Base-by-base conservation (phyloP, 1,140 invertebrate species). In the Atta texana region DNA sequence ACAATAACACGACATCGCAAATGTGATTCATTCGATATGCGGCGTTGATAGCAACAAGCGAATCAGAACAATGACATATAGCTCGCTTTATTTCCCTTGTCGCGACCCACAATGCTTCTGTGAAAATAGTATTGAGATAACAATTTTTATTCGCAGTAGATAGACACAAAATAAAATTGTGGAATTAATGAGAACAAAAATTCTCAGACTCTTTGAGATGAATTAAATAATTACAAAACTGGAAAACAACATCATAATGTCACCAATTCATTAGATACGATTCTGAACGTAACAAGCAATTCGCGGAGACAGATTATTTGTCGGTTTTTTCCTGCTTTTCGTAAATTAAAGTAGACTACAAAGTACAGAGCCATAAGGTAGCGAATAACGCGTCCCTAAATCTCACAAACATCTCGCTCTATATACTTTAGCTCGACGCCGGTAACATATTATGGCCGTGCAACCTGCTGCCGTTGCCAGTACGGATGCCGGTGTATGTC, bases 321-420 rank as follows among this genome's bases (percentile, higher is more conserved):
- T 61, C 55, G n/a, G 12, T 6, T 69, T 74, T 61, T 61, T 59
- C 53, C 12, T 59, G 8, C 21, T 74, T 55, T 74, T 61, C 39
- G 14, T 74, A 31, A 74, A 63, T 84, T 74, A 84, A 68, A 68
- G 69, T 84, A 24, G 39, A 75, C 57, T 75, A 49, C 55, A 18
- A 72, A 98, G 94, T 91, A 96, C 96, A 12, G 97, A 97, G 64
- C 64, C 93, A 97, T 98, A 94, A 49, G 95, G 95, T 85, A 89
- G 64, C 85, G 14, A 89, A 49, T 72, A 85, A 85, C 59, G 39
- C 59, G 44, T 49, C 18, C 31, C 39, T 68, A 85, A 85, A 85
- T 85, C 63, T 85, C 71, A 10, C 71, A 24, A 76, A 59, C 76
- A 24, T 76, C 82, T 85, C 63, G 59, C 39, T 55, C 31, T 16